Evolutionary conservation across 1,140 invertebrate genomes (phyloP).

Genomic region (Steinernema khuongi): DNA sequence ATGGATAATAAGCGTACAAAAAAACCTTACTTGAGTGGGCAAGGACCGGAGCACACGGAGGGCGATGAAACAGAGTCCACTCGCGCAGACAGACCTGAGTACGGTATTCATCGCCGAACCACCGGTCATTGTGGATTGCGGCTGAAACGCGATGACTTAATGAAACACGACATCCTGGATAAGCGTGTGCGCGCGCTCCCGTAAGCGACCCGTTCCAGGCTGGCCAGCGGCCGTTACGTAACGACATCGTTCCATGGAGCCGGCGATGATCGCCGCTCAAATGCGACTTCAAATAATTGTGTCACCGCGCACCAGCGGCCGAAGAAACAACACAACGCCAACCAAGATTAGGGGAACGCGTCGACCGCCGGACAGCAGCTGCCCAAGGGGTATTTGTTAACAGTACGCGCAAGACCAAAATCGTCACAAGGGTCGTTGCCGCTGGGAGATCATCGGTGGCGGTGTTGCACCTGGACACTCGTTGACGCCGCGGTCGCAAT

Average conservation of each 20-base stretch:
- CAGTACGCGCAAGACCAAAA: neutral
- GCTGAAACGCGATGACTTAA: neutral
- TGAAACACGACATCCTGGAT: neutral
- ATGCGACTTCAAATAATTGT: slow-evolving; percentile 1
- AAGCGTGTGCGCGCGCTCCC: neutral
- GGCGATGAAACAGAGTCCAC: neutral
- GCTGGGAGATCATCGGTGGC: neutral
- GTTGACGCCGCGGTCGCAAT: too few species aligned
- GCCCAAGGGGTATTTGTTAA: slow-evolving; percentile 5
- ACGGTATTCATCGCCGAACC: neutral
- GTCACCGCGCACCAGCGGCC: slow-evolving; percentile 1
- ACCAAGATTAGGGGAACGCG: neutral
- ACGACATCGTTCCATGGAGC: neutral
- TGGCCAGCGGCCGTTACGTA: neutral
- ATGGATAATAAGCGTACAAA: neutral
- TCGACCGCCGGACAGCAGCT: neutral
- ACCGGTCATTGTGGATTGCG: neutral
- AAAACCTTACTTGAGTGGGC: neutral
- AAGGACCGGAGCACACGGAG: neutral
- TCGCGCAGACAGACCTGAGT: neutral
- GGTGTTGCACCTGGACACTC: neutral
- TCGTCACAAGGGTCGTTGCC: neutral
- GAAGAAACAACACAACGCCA: neutral
- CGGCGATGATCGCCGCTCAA: neutral
- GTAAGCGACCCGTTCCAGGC: neutral